Evolutionary conservation across 2,888 invertebrate genomes (phyloP).

Genomic region (Nomada fucata): DNA sequence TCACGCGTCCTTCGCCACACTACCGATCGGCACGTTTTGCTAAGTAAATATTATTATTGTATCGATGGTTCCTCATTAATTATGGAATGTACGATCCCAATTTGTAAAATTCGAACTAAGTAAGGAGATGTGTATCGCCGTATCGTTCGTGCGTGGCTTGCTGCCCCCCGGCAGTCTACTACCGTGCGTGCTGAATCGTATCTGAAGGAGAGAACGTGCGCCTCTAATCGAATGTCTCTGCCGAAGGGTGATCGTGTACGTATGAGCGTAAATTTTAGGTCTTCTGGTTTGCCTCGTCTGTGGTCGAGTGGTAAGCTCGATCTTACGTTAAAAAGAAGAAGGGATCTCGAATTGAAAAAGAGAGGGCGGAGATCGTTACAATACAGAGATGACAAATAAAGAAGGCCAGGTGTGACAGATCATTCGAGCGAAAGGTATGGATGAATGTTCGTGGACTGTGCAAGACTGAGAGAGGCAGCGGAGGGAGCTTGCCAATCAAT

Average conservation of each 20-base stretch:
- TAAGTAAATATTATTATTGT: constrained; percentile 80
- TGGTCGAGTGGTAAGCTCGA: neutral
- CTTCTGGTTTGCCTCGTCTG: constrained; percentile 26
- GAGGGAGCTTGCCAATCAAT: constrained; percentile 76
- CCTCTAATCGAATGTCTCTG: constrained; percentile 32
- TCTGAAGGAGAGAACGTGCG: constrained; percentile 22
- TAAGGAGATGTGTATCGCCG: constrained; percentile 76
- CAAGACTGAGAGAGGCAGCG: constrained; percentile 81
- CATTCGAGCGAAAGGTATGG: constrained; percentile 56
- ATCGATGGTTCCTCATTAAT: constrained; percentile 82
- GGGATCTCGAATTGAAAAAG: neutral
- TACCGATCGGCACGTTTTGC: constrained; percentile 80
- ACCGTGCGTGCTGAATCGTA: constrained; percentile 72
- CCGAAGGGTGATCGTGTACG: constrained; percentile 37
- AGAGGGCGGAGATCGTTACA: constrained; percentile 28
- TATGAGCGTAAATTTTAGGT: constrained; percentile 24
- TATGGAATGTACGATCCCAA: constrained; percentile 79
- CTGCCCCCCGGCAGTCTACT: constrained; percentile 78
- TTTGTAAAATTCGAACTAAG: constrained; percentile 80
- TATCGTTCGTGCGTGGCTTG: constrained; percentile 77
- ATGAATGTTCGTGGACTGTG: constrained; percentile 78
- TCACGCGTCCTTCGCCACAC: constrained; percentile 77
- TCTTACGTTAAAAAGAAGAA: neutral
- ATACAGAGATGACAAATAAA: constrained; percentile 10
- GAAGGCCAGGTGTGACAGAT: constrained; percentile 29